Conservation (phyloP, 2,888 invertebrate genomes). For the Pterostichus niger region DNA sequence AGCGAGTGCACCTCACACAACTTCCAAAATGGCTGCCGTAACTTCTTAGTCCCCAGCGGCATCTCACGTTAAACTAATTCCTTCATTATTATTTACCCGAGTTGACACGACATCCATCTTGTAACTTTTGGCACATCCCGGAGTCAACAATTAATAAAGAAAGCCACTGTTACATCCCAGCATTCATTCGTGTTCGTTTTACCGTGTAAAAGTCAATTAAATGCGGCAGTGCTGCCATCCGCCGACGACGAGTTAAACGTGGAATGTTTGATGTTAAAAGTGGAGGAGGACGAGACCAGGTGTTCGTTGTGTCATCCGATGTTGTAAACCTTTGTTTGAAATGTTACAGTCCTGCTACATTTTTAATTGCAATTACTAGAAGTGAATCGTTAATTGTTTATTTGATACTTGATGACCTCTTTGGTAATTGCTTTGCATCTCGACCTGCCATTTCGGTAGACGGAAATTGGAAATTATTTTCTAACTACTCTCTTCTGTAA, state of each 20-base stretch:
- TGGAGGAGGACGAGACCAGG: neutral
- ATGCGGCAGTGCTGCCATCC: neutral
- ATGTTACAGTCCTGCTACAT: slow-evolving; percentile 26
- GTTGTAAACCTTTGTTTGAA: slow-evolving; percentile 33
- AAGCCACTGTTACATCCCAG: neutral
- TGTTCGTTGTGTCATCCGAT: slow-evolving; percentile 1
- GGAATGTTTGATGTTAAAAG: slow-evolving; percentile 5
- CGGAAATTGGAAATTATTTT: neutral
- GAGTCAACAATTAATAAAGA: slow-evolving; percentile 58
- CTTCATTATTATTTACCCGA: slow-evolving; percentile 57
- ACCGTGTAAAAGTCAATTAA: slow-evolving; percentile 33
- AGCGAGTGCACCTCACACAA: neutral
- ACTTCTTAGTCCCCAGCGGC: slow-evolving; percentile 26
- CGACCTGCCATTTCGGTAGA: neutral
- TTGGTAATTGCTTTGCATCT: slow-evolving; percentile 24
- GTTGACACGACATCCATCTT: slow-evolving; percentile 54
- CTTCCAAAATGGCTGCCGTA: slow-evolving; percentile 41
- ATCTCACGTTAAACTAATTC: slow-evolving; percentile 58
- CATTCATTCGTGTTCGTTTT: too few species aligned
- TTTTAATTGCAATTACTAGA: slow-evolving; percentile 49
- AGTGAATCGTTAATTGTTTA: slow-evolving; percentile 53
- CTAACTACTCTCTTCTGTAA: too few species aligned
- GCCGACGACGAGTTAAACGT: neutral
- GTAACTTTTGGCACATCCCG: slow-evolving; percentile 57
- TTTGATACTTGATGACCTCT: slow-evolving; percentile 49